Conservation (phyloP, 53 echinoderm and acorn worm species). For the Astropecten irregularis region DNA sequence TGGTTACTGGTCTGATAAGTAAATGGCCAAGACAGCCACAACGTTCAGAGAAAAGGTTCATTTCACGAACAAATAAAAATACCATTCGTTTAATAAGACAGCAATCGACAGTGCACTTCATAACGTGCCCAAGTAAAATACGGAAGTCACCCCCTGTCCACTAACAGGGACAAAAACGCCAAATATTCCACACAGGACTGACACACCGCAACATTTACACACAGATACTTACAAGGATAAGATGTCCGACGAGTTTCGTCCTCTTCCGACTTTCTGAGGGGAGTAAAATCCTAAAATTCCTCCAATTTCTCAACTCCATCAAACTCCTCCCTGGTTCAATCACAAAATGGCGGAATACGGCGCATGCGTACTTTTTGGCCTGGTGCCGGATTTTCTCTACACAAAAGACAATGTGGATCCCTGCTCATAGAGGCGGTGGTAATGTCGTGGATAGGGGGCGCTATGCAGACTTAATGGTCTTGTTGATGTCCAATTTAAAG, state of each 20-base stretch:
- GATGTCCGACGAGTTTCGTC: neutral
- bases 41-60: too few relatives aligned
- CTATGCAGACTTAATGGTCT: too few relatives aligned
- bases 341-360: conserved; percentile 43
- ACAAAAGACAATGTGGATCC: neutral
- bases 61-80: too few relatives aligned
- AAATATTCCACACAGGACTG: neutral
- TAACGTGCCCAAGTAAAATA: neutral
- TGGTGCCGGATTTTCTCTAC: neutral
- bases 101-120: too few relatives aligned
- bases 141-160: neutral
- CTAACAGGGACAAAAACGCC: neutral
- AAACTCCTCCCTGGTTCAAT: conserved; percentile 34
- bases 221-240: conserved; percentile 22
- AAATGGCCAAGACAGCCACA: too few relatives aligned
- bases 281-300: conserved; percentile 41
- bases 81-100: too few relatives aligned
- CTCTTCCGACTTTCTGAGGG: neutral
- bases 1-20: too few relatives aligned
- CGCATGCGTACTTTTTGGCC: conserved; percentile 33
- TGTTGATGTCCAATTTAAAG: too few relatives aligned
- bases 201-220: neutral
- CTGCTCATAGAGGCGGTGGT: neutral
- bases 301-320: conserved; percentile 28
- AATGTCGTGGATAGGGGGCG: too few relatives aligned